phyloP scores from a whole-genome alignment of 2,888 invertebrate species.

The Drosophila melanosoma region DNA sequence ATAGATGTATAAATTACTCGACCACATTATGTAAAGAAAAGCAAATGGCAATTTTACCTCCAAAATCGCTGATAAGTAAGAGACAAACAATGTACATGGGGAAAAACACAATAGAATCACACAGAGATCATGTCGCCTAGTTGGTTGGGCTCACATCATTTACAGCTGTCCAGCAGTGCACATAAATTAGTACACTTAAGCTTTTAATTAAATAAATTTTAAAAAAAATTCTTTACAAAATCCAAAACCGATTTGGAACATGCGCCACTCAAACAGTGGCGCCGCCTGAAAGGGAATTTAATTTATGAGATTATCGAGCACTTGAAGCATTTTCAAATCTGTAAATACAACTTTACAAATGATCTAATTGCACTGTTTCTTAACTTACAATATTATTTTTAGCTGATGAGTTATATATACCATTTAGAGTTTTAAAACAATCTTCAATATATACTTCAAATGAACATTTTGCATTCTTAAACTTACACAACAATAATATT shows the following conservation, averaged over 20 bases:
- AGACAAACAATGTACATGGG: slow-evolving; percentile 6
- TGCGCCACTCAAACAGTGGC: slow-evolving; percentile 1
- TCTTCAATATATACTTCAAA: not conserved
- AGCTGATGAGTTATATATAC: not conserved
- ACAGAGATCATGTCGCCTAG: slow-evolving; percentile 7
- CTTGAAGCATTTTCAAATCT: not conserved
- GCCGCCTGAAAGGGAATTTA: slow-evolving; percentile 1
- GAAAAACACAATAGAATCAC: slow-evolving; percentile 28
- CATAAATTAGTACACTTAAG: slow-evolving; percentile 68
- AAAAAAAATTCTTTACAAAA: slow-evolving; percentile 33
- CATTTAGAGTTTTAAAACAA: not conserved
- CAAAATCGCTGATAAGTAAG: slow-evolving; percentile 46
- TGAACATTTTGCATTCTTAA: not conserved
- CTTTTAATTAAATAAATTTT: slow-evolving; percentile 70
- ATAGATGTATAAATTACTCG: slow-evolving; percentile 51
- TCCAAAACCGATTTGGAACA: slow-evolving; percentile 11
- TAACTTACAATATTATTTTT: not conserved
- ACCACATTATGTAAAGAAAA: slow-evolving; percentile 35
- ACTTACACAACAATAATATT: not conserved
- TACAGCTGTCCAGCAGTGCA: slow-evolving; percentile 37
- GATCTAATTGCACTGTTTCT: not conserved
- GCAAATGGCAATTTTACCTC: slow-evolving; percentile 41
- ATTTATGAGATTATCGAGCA: slow-evolving; percentile 1
- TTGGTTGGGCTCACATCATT: slow-evolving; percentile 28
- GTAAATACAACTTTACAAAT: not conserved